Base-by-base conservation (phyloP, 2,797 vertebrate genomes). In the Galagoides demidoff region DNA sequence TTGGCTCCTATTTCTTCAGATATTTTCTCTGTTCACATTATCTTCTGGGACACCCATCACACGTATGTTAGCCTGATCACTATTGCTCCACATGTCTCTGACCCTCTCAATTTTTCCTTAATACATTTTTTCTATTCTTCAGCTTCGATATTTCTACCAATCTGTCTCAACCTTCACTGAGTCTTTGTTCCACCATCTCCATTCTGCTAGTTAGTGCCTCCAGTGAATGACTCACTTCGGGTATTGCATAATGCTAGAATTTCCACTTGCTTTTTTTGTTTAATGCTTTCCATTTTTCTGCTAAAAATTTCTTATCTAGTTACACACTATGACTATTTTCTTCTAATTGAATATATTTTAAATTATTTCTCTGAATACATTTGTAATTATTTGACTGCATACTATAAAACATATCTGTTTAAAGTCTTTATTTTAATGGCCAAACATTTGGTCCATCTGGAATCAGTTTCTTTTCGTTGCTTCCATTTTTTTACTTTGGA, bases 251-350 rank as follows among this genome's bases (percentile, higher is more conserved):
- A 34, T 78, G 85, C 27, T 45, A 85, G 10, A 83, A 34, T 95
- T 85, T 73, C 78, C 77, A 64, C 57, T 52, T 66, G 77, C 20
- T 85, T 81, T 63, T 93, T 77, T 85, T 66, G 59, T 82, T 85
- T 82, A 52, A 61, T 83, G 70, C 3, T 37, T 85, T 70, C 23
- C 1, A 73, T 70, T 93, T 83, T 45, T 92, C 68, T 92, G 17
- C 57, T 83, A 79, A 79, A 25, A 17, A 66, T 90, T 71, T 20
- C 25, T 81, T 43, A 92, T 61, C 37, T 77, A 81, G n/a, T 89
- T 39, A 89, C 12, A 76, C 20, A 20, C 6, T 83, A 16, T 3
- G 31, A 45, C 43, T 9, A 52, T 57, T 86, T 83, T 76, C 14
- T 3, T 4, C 63, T 16, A 55, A 86, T 71, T 90, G 76, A 45